Conservation (phyloP, 2,113 vertebrate species). For the Euleptes europaea region DNA sequence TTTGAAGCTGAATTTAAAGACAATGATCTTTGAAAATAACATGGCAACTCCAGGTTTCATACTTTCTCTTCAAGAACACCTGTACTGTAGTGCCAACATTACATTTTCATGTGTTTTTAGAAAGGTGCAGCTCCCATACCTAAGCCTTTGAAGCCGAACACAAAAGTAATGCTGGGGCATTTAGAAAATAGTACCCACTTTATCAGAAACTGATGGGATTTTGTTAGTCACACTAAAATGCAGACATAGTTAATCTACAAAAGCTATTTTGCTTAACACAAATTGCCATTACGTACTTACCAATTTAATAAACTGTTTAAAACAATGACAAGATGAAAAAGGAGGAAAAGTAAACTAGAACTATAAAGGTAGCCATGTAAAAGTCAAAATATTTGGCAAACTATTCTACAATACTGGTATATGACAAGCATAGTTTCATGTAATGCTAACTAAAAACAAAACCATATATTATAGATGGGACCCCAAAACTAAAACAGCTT, state of each 20-base stretch:
- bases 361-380: slow-evolving; percentile 75
- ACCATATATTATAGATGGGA: neutral
- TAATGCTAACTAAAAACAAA: neutral
- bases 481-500: neutral
- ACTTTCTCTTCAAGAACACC: neutral
- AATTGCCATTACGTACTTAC: slow-evolving; percentile 83
- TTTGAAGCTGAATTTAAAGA: neutral
- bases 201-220: slow-evolving; percentile 35
- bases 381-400: slow-evolving; percentile 52
- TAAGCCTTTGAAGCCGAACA: neutral
- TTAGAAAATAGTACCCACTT: neutral
- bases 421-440: neutral
- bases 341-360: slow-evolving; percentile 80
- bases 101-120: neutral
- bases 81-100: neutral
- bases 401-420: neutral
- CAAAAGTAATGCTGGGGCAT: neutral
- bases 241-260: slow-evolving; percentile 58
- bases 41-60: too few species aligned
- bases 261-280: slow-evolving; percentile 63
- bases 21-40: neutral
- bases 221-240: slow-evolving; percentile 76
- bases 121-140: neutral
- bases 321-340: slow-evolving; percentile 83
- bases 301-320: slow-evolving; percentile 95